These are phyloP conservation scores for Anas platyrhynchos DNA, from an alignment of 2,113 vertebrate species.

Conservation along the genomic window DNA sequence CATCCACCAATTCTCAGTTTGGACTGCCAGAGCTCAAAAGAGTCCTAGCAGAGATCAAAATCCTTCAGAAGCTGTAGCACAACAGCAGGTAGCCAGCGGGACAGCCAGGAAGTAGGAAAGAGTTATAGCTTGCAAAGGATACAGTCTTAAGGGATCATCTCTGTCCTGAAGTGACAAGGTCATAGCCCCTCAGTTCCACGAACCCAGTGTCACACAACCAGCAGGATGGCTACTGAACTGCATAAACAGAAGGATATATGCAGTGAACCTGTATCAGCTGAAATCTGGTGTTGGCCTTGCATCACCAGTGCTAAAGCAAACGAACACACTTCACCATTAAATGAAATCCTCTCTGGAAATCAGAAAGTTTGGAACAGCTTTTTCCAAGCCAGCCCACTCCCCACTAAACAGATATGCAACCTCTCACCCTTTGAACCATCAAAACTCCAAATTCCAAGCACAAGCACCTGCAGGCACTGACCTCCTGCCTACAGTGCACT, in stretches of 20 bases:
- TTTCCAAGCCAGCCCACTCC: not conserved
- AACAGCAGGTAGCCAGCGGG: not conserved
- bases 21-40: not conserved
- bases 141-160: too few species aligned
- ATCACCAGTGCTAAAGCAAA: not conserved
- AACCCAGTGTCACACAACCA: not conserved
- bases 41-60: not conserved
- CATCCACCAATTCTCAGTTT: not conserved
- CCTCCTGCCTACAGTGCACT: not conserved
- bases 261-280: not conserved
- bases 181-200: not conserved
- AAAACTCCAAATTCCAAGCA: not conserved
- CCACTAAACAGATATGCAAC: rapidly evolving
- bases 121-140: not conserved
- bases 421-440: not conserved
- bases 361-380: not conserved
- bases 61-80: not conserved
- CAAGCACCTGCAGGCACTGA: not conserved
- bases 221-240: not conserved
- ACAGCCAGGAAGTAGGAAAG: not conserved
- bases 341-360: not conserved
- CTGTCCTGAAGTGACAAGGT: not conserved
- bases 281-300: not conserved
- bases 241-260: not conserved
- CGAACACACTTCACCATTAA: rapidly evolving